A percentile compares a stretch with the other conserved stretches of the same genome.
phyloP scores from a whole-genome alignment of 2,888 invertebrate genomes.

The Dryobotodes eremita region DNA sequence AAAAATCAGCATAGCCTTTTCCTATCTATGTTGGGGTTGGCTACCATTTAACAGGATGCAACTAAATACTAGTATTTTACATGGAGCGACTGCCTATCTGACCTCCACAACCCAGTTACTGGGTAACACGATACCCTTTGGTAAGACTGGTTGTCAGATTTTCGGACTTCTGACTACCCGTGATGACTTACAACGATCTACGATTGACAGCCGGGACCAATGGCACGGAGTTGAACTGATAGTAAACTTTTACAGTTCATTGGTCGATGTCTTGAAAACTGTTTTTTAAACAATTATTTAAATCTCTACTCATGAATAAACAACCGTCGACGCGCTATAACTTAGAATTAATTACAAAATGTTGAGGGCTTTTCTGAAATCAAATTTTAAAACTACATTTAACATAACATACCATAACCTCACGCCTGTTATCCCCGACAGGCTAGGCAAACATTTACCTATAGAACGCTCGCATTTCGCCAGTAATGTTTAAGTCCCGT shows the following conservation, averaged over 20 bases:
- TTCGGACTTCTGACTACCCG: background rate
- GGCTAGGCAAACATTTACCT: background rate
- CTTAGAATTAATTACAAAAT: background rate
- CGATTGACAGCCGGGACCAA: too few relatives aligned
- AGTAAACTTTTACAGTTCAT: background rate
- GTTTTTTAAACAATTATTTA: background rate
- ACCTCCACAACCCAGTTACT: too few relatives aligned
- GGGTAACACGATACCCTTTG: background rate
- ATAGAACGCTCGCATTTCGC: background rate
- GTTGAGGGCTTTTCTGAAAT: background rate
- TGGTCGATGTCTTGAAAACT: background rate
- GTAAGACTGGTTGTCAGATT: background rate
- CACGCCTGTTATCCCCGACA: background rate
- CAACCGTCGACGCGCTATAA: too few relatives aligned
- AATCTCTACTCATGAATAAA: background rate
- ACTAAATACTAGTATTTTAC: too few relatives aligned
- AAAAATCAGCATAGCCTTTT: too few relatives aligned
- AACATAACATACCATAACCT: background rate
- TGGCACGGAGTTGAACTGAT: background rate
- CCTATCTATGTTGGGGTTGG: too few relatives aligned
- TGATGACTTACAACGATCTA: too few relatives aligned
- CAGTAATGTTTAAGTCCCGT: too few relatives aligned
- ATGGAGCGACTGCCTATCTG: too few relatives aligned
- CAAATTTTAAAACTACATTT: background rate
- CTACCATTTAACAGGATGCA: too few relatives aligned